phyloP scores from a whole-genome alignment of 2,113 vertebrate species.

The Paralichthys olivaceus region DNA sequence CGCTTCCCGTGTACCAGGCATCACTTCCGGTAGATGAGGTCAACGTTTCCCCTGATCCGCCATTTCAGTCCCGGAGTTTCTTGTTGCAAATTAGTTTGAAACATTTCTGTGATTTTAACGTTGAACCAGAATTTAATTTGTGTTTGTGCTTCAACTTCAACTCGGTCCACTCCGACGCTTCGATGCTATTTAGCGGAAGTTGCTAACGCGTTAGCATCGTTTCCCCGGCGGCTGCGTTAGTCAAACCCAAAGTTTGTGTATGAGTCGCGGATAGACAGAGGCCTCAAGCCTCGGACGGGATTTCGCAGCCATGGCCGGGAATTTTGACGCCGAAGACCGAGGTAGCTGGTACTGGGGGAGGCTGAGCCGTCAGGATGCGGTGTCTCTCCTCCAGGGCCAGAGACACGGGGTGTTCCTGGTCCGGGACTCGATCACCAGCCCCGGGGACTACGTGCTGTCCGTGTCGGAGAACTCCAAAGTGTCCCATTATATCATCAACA shows the following conservation, averaged over 20 bases:
- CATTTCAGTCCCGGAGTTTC: slow-evolving; percentile 83
- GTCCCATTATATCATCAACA: slow-evolving; percentile 99
- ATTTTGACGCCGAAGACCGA: slow-evolving; percentile 95
- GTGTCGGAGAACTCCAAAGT: slow-evolving; percentile 98
- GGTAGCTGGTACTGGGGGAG: slow-evolving; percentile 95
- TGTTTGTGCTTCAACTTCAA: background rate
- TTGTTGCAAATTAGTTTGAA: slow-evolving; percentile 65
- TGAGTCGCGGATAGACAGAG: slow-evolving; percentile 81
- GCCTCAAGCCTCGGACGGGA: slow-evolving; percentile 81
- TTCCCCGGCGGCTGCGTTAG: slow-evolving; percentile 43
- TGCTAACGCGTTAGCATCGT: background rate
- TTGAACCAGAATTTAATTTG: background rate
- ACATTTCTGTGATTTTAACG: slow-evolving; percentile 12
- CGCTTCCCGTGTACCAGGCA: slow-evolving; percentile 62
- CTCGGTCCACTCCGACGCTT: background rate
- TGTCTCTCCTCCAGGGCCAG: slow-evolving; percentile 92
- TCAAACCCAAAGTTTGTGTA: slow-evolving; percentile 81
- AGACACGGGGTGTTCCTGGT: slow-evolving; percentile 96
- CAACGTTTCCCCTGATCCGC: slow-evolving; percentile 85
- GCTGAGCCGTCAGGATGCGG: slow-evolving; percentile 91
- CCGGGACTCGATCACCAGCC: slow-evolving; percentile 93
- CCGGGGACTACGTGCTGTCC: slow-evolving; percentile 96
- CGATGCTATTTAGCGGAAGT: background rate
- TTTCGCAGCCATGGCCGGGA: slow-evolving; percentile 90
- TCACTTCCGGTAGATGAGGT: slow-evolving; percentile 93